Conservation (phyloP, 2,797 vertebrate species). For the Lithobates pipiens region DNA sequence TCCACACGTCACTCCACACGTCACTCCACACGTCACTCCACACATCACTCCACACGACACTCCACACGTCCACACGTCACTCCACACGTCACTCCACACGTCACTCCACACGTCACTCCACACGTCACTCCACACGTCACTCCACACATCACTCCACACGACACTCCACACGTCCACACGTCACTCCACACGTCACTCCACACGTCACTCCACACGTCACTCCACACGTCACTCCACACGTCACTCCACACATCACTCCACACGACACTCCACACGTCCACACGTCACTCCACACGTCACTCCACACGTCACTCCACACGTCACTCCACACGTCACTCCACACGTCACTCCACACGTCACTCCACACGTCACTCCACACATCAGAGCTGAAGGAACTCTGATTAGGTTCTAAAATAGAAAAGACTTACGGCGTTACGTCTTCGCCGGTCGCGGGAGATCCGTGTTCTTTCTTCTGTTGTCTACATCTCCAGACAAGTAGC, state of each 20-base stretch:
- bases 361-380: not conserved
- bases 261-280: no score
- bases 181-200: not conserved
- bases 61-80: no score
- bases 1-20: not conserved
- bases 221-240: no score
- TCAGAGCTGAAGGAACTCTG: not conserved
- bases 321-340: no score
- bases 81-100: not conserved
- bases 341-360: not conserved
- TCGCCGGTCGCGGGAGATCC: not conserved
- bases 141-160: not conserved
- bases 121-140: no score
- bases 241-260: not conserved
- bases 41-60: no score
- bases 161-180: no score
- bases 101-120: not conserved
- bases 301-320: not conserved
- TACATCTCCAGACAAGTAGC: not conserved
- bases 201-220: not conserved
- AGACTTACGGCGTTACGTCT: not conserved
- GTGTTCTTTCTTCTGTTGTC: not conserved
- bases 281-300: not conserved
- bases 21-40: no score
- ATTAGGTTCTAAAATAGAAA: not conserved